Evolutionary conservation across 2,888 invertebrate species (phyloP).

Genomic region (Auanema freiburgensis): DNA sequence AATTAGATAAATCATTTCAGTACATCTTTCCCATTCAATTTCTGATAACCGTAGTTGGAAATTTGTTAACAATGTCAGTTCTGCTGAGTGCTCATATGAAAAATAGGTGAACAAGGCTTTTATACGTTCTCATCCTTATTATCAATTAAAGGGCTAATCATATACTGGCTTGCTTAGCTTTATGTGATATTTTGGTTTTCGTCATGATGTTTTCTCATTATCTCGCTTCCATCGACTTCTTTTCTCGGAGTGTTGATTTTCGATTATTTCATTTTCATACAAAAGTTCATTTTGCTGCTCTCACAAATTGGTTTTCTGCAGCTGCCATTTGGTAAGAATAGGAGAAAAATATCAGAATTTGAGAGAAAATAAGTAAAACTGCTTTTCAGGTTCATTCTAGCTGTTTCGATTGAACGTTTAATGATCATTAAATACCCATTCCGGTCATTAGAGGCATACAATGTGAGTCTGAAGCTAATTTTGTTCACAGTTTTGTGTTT

Average conservation of each 20-base stretch:
- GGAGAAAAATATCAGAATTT: background rate
- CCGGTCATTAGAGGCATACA: slow-evolving; percentile 42
- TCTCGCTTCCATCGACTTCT: slow-evolving; percentile 34
- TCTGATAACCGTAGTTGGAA: slow-evolving; percentile 56
- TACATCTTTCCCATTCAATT: slow-evolving; percentile 57
- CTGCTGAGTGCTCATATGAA: slow-evolving; percentile 47
- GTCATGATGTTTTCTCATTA: slow-evolving; percentile 44
- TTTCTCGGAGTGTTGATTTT: slow-evolving; percentile 28
- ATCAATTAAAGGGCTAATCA: slow-evolving; percentile 44
- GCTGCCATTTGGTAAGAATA: slow-evolving; percentile 47
- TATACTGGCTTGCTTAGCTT: slow-evolving; percentile 43
- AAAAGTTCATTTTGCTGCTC: slow-evolving; percentile 43
- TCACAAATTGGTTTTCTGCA: slow-evolving; percentile 52
- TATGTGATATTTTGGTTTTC: slow-evolving; percentile 50
- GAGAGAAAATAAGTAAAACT: background rate
- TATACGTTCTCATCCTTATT: background rate
- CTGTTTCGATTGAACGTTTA: slow-evolving; percentile 48
- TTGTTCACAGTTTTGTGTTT: background rate
- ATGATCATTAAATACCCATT: slow-evolving; percentile 53
- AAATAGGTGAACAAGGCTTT: slow-evolving; percentile 29
- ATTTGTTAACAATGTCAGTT: slow-evolving; percentile 55
- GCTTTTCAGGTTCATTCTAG: slow-evolving; percentile 45
- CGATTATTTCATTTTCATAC: slow-evolving; percentile 43
- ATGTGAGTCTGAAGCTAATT: slow-evolving; percentile 24
- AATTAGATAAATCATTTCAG: slow-evolving; percentile 27